phyloP scores from a whole-genome alignment of 2,113 vertebrate genomes.

The Anoplopoma fimbria region DNA sequence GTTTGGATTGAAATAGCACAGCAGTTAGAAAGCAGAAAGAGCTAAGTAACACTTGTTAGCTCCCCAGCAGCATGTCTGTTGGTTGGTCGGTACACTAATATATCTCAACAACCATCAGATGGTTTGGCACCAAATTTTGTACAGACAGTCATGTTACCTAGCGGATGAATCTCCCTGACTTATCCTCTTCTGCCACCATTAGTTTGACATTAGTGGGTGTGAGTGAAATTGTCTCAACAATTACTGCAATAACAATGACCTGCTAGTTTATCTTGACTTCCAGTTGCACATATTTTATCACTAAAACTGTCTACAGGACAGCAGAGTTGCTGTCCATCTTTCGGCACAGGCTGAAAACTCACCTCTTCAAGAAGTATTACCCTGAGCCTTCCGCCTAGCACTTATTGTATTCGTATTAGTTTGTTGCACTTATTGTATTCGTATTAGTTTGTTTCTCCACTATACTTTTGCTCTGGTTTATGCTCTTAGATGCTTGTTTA shows the following conservation, averaged over 20 bases:
- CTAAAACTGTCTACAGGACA: too few species aligned
- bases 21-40: background rate
- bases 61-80: too few species aligned
- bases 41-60: background rate
- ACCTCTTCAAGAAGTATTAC: too few species aligned
- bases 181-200: background rate
- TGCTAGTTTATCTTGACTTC: background rate
- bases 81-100: too few species aligned
- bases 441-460: too few species aligned
- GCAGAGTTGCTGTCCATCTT: too few species aligned
- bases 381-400: too few species aligned
- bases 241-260: background rate
- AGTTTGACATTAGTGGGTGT: background rate
- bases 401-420: too few species aligned
- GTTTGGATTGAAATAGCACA: background rate
- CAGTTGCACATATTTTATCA: background rate
- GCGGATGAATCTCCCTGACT: background rate
- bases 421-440: too few species aligned
- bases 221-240: background rate
- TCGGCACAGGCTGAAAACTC: too few species aligned
- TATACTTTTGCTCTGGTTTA: too few species aligned
- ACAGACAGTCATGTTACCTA: background rate
- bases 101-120: background rate
- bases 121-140: background rate
- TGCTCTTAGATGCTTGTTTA: too few species aligned